Base-by-base conservation (phyloP, 2,113 vertebrate species). In the Eleginops maclovinus region DNA sequence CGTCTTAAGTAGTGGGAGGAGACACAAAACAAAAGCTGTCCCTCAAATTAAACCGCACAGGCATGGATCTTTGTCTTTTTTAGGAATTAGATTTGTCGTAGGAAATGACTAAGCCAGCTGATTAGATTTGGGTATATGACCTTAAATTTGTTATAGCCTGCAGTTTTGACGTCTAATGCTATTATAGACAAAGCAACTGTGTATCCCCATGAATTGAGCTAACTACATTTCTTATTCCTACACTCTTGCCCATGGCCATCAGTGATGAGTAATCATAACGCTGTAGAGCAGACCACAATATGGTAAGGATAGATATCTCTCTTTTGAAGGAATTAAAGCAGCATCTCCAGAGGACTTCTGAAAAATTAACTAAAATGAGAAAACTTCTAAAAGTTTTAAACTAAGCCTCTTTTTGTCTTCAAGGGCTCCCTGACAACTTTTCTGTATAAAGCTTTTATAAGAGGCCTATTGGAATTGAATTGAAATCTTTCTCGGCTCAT, bases 221-320 rank as follows among this genome's bases (percentile, higher is more conserved):
- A 87, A 88, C 85, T 74, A 62, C 41, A 88, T 88, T 82, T 89
- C 82, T 83, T 83, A 87, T 90, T 83, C 77, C 44, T 43, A 43
- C 66, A 66, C 74, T 75, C 31, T 85, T 69, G 84, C 89, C 87
- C 74, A 21, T 51, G 81, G 91, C 84, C 79, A 86, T 88, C 83
- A 89, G 77, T 67, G 87, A 89, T 85, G 84, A 88, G 76, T 77
- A 86, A 89, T 86, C 80, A 77, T 54, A 86, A 83, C 22, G 44
- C 63, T 87, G 72, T 68, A 80, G 73, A 81, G 76, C 67, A 77
- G 62, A 66, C 70, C 58, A 74, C 79, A 81, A 72, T 64, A 55
- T 77, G 79, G 72, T 76, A 61, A 22, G 74, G 83, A 87, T 46
- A 79, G 81, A 87, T 81, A 83, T 83, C 79, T 79, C 60, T 63